Evolutionary conservation across 2,113 vertebrate genomes (phyloP).

Genomic region (Genyomyrus donnyi): DNA sequence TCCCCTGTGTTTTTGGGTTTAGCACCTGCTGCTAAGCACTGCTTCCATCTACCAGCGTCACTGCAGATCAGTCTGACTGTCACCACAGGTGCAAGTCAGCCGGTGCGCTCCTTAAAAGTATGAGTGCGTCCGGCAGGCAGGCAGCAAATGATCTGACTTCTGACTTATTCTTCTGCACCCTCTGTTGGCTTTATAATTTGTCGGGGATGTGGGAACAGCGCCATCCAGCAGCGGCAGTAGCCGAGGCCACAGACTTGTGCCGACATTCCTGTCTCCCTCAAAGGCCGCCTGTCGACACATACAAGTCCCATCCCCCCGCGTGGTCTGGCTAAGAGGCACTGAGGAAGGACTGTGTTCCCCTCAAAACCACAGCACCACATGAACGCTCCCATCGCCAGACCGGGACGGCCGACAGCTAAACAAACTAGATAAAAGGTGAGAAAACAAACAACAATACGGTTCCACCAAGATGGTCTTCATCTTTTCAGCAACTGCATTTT

Average conservation of each 20-base stretch:
- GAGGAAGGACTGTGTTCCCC: not conserved
- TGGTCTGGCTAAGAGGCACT: not conserved
- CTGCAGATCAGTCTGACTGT: not conserved
- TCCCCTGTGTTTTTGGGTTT: not conserved
- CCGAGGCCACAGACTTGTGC: not conserved
- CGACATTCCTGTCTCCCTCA: not conserved
- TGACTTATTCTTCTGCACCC: not conserved
- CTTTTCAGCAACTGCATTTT: not conserved
- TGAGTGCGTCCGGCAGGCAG: not conserved
- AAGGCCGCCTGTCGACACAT: not conserved
- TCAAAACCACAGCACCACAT: not conserved
- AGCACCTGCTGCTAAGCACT: not conserved
- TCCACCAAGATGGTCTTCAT: not conserved
- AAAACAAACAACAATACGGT: not conserved
- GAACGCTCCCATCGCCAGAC: not conserved
- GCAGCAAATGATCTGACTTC: not conserved
- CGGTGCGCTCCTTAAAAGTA: not conserved
- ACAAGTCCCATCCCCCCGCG: not conserved
- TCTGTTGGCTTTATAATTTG: not conserved
- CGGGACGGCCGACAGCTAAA: not conserved
- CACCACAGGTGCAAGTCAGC: not conserved
- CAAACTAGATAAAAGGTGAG: not conserved
- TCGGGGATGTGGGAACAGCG: not conserved
- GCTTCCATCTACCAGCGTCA: not conserved
- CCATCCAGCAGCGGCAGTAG: too few relatives aligned